These are phyloP conservation scores for Tyria jacobaeae DNA, from an alignment of 2,888 invertebrate species.

Conservation along the genomic window DNA sequence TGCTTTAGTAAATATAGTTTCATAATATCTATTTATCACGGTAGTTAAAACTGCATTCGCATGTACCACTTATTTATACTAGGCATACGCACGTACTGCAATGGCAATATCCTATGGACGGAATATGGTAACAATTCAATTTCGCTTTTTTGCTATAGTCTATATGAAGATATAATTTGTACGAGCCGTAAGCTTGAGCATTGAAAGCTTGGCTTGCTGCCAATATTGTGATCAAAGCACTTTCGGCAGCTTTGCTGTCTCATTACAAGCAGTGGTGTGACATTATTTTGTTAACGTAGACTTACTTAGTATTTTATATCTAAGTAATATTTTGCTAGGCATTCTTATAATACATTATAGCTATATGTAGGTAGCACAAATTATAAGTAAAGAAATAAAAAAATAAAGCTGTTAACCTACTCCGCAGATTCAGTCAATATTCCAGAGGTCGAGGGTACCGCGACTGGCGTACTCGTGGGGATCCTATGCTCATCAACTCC, in stretches of 20 bases:
- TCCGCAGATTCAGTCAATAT: conserved; percentile 86
- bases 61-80: conserved; percentile 71
- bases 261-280: conserved; percentile 69
- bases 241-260: conserved; percentile 74
- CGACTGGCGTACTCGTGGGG: conserved; percentile 90
- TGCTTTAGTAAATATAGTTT: conserved; percentile 65
- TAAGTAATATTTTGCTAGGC: conserved; percentile 45
- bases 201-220: conserved; percentile 78
- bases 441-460: conserved; percentile 89
- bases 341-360: conserved; percentile 40
- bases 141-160: conserved; percentile 84
- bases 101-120: conserved; percentile 77
- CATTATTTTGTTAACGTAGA: conserved; percentile 69
- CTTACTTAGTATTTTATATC: conserved; percentile 53
- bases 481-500: conserved; percentile 90
- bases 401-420: conserved; percentile 57
- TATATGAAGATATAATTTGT: conserved; percentile 71
- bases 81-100: conserved; percentile 77
- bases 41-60: conserved; percentile 79
- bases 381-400: conserved; percentile 23
- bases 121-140: conserved; percentile 85
- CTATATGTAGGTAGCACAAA: conserved; percentile 49
- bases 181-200: conserved; percentile 76
- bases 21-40: conserved; percentile 69
- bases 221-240: conserved; percentile 71